Base-by-base conservation (phyloP, 2,888 invertebrate species). In the Himalopsyche kuldschensis region DNA sequence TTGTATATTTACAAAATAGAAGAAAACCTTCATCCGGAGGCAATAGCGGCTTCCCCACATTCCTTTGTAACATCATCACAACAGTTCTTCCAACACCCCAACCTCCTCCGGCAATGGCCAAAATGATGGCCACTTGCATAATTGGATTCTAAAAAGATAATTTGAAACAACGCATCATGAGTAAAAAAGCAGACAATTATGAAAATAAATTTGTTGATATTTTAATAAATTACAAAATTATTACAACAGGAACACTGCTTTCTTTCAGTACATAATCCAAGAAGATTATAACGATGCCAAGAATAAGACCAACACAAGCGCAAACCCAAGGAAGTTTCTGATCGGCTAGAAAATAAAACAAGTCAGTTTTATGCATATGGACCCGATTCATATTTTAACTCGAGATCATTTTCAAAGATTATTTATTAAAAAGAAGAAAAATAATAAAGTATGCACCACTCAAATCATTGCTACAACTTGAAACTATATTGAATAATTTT, bases 251-350 rank as follows among this genome's bases (percentile, higher is more conserved):
- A 84, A 93, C 94, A 75, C 95, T 94, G 87, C 92, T 94, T 86
- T 92, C 90, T 55, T 95, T 94, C 85, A 94, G 90, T 83, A 93
- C 90, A 87, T 94, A 94, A 89, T 96, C 96, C 83, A 94, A 92
- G 86, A 95, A 92, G 80, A 95, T 94, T 86, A 96, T 92, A 78
- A 91, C 90, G 85, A 95, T 95, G 35, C 95, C 95, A 84, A 95
- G 88, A 84, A 95, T 93, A 82, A 96, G 92, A 10, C 96, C 96
- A 87, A 95, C 90, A 79, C 95, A 95, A 84, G 95, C 94, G 86
- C 95, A 95, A 63, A 96, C 90, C 95, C 95, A 96, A 75, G 95
- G 94, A 84, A 94, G 92, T 88, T 95, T 95, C 88, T 94, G 93
- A 88, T 94, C 94, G 86, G 92, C 95, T 95, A 89, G 83, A 92